Conservation (phyloP, 2,113 vertebrate genomes). For the Panurus biarmicus region DNA sequence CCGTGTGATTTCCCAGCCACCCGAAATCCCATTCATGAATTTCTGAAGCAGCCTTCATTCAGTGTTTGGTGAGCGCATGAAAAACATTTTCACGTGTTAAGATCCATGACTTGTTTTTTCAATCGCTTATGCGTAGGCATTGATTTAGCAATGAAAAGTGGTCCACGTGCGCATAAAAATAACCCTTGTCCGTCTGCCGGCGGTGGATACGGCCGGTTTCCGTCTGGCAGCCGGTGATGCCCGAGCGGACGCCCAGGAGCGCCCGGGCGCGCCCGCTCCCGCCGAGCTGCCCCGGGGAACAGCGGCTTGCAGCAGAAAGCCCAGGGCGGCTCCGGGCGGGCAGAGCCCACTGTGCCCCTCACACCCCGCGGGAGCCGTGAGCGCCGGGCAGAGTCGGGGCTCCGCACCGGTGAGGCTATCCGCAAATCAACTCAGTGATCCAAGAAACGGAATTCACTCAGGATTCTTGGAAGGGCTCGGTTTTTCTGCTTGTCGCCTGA, state of each 20-base stretch:
- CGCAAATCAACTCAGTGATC: background rate
- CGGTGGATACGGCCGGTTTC: background rate
- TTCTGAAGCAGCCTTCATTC: slow-evolving; percentile 35
- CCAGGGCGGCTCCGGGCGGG: background rate
- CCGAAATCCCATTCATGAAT: slow-evolving; percentile 55
- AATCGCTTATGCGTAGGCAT: slow-evolving; percentile 23
- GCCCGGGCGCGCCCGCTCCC: background rate
- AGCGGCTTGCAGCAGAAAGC: background rate
- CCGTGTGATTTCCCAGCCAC: background rate
- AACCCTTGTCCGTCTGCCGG: background rate
- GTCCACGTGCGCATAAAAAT: slow-evolving; percentile 52
- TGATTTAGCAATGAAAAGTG: slow-evolving; percentile 12
- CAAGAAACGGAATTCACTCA: background rate
- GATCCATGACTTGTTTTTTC: slow-evolving; percentile 14
- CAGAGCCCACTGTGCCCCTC: background rate
- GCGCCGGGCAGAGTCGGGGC: background rate
- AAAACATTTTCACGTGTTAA: slow-evolving; percentile 40
- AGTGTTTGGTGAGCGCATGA: background rate
- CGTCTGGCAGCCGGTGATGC: background rate
- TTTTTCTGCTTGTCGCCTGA: background rate
- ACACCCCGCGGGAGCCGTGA: background rate
- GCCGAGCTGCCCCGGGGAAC: background rate
- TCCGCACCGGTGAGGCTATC: background rate
- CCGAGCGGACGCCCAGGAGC: background rate
- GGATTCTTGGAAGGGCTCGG: background rate